phyloP scores from a whole-genome alignment of 1,140 invertebrate genomes.

The Andrena cerasifolii region DNA sequence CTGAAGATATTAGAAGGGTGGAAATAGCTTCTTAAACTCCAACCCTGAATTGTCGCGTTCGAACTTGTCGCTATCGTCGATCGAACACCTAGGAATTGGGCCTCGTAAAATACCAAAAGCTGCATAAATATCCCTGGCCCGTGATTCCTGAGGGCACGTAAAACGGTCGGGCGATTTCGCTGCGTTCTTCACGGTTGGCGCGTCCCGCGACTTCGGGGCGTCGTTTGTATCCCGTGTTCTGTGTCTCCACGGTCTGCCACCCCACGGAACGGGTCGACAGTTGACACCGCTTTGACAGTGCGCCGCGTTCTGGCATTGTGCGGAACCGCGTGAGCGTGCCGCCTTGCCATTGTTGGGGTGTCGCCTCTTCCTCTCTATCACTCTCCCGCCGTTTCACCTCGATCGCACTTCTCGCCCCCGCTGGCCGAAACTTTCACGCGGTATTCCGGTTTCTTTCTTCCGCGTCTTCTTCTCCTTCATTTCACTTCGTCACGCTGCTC shows the following conservation, averaged over 20 bases:
- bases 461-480: not conserved
- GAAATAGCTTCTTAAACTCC: too few relatives aligned
- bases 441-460: not conserved
- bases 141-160: not conserved
- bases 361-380: constrained; percentile 5
- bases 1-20: too few relatives aligned
- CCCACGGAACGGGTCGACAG: constrained; percentile 46
- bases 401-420: constrained; percentile 6
- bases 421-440: not conserved
- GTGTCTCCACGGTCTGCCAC: constrained; percentile 49
- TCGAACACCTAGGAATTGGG: not conserved
- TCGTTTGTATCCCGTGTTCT: constrained; percentile 22
- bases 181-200: constrained; percentile 34
- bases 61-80: too few relatives aligned
- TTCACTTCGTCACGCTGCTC: too few relatives aligned
- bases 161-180: constrained; percentile 18
- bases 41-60: too few relatives aligned
- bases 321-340: constrained; percentile 46
- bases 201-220: constrained; percentile 10
- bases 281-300: constrained; percentile 54
- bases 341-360: constrained; percentile 43
- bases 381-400: not conserved
- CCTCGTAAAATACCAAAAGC: not conserved
- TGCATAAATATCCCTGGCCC: not conserved
- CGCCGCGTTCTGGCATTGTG: constrained; percentile 35